Percentiles rank a stretch among this genome's conserved stretches.
Evolutionary conservation across 2,797 vertebrate species (phyloP).

Genomic region (Rallus crepitans): DNA sequence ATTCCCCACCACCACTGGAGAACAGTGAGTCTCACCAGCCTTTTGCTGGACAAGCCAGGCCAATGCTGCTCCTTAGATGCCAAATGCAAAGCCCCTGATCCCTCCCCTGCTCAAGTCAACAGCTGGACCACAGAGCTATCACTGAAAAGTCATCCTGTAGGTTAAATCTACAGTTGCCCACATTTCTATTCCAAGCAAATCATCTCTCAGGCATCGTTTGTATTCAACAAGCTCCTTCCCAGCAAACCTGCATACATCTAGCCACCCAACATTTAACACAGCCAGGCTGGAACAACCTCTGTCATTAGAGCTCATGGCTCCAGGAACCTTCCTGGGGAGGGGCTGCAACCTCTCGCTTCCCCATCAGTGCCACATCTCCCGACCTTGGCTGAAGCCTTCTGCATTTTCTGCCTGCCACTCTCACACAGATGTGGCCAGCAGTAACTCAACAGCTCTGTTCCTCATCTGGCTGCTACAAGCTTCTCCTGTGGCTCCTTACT

Average conservation of each 20-base stretch:
- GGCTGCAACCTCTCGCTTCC: background rate
- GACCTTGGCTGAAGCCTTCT: background rate
- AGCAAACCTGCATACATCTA: background rate
- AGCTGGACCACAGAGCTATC: background rate
- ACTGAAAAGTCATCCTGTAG: background rate
- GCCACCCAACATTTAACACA: background rate
- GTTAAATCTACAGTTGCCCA: background rate
- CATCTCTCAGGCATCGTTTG: background rate
- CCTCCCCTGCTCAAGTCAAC: background rate
- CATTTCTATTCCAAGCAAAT: background rate
- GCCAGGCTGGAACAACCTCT: background rate
- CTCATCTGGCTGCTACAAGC: background rate
- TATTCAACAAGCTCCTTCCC: background rate
- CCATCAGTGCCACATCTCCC: background rate
- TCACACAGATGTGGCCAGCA: background rate
- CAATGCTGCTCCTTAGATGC: background rate
- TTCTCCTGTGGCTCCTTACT: background rate
- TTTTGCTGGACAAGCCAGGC: background rate
- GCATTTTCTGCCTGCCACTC: background rate
- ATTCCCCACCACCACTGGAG: fast-evolving
- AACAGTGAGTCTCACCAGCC: background rate
- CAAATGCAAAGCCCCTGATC: background rate
- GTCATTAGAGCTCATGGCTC: background rate
- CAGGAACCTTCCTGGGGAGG: background rate
- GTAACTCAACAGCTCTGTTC: background rate